A percentile compares a stretch with the other conserved stretches of the same genome.
These are phyloP conservation scores for Matsumurasca onukii DNA, from an alignment of 1,140 invertebrate species.

Conservation along the genomic window DNA sequence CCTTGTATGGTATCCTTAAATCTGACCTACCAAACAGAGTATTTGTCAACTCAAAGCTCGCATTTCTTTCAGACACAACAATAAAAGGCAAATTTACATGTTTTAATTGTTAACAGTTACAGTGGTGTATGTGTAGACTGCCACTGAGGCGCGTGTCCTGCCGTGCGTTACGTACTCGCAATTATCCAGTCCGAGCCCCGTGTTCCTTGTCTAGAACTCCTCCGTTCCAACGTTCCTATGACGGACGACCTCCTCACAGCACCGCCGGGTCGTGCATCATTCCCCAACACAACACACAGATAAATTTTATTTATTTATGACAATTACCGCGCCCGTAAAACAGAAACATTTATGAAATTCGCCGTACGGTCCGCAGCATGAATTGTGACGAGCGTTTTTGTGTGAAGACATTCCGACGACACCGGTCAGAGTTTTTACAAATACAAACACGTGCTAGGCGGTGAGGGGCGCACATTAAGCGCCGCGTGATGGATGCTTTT, in stretches of 20 bases:
- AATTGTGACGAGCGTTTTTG: background rate
- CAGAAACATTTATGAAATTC: slow-evolving; percentile 26
- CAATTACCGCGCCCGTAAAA: slow-evolving; percentile 19
- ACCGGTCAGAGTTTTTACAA: slow-evolving; percentile 16
- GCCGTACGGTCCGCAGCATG: background rate
- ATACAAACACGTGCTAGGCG: slow-evolving; percentile 19
- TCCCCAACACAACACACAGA: background rate
- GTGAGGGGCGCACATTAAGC: slow-evolving; percentile 14
- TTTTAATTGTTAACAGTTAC: too few species aligned
- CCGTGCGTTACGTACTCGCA: background rate
- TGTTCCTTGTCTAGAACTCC: background rate
- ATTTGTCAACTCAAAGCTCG: too few species aligned
- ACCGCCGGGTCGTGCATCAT: background rate
- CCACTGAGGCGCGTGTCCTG: too few species aligned
- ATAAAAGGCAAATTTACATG: too few species aligned
- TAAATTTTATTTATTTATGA: slow-evolving; percentile 27
- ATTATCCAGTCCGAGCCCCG: background rate
- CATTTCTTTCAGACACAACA: too few species aligned
- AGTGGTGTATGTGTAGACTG: too few species aligned
- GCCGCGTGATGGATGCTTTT: slow-evolving; percentile 25
- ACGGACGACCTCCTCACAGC: slow-evolving; percentile 1
- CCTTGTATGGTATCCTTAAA: too few species aligned
- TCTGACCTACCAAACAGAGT: too few species aligned
- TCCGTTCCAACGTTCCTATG: background rate
- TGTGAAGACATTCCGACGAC: slow-evolving; percentile 27